These are phyloP conservation scores for Hestina assimilis DNA, from an alignment of 1,140 invertebrate species.

Conservation along the genomic window DNA sequence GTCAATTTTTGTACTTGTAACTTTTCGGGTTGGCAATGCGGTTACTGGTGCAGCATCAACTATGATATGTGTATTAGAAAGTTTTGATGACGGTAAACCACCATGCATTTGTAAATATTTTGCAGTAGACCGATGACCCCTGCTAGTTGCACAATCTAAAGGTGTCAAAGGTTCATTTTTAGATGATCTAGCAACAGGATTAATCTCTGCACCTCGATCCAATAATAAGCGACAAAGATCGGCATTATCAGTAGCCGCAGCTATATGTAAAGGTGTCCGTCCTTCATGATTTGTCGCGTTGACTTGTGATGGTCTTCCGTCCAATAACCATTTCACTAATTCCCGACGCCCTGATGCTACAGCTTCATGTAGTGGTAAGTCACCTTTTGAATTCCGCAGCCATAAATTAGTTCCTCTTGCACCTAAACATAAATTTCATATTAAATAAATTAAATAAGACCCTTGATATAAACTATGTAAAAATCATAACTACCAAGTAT, in stretches of 20 bases:
- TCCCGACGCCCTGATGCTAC: conserved; percentile 94
- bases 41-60: conserved; percentile 69
- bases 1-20: conserved; percentile 77
- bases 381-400: conserved; percentile 93
- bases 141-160: conserved; percentile 92
- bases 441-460: neutral
- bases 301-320: conserved; percentile 88
- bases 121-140: conserved; percentile 92
- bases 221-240: conserved; percentile 94
- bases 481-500: conserved; percentile 63
- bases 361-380: conserved; percentile 96
- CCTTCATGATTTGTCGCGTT: conserved; percentile 96
- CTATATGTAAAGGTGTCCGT: conserved; percentile 94
- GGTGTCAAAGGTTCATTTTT: conserved; percentile 92
- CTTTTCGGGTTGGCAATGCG: conserved; percentile 64
- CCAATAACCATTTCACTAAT: conserved; percentile 91
- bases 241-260: conserved; percentile 95
- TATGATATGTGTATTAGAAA: conserved; percentile 76
- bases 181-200: conserved; percentile 88
- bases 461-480: conserved; percentile 7
- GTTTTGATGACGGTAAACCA: conserved; percentile 86
- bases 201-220: conserved; percentile 89
- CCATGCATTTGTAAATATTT: conserved; percentile 96
- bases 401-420: conserved; percentile 94
- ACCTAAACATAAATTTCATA: conserved; percentile 70